Conservation (phyloP, 37 sponge, comb jelly and placozoan genomes). For the Theonella swinhoei region DNA sequence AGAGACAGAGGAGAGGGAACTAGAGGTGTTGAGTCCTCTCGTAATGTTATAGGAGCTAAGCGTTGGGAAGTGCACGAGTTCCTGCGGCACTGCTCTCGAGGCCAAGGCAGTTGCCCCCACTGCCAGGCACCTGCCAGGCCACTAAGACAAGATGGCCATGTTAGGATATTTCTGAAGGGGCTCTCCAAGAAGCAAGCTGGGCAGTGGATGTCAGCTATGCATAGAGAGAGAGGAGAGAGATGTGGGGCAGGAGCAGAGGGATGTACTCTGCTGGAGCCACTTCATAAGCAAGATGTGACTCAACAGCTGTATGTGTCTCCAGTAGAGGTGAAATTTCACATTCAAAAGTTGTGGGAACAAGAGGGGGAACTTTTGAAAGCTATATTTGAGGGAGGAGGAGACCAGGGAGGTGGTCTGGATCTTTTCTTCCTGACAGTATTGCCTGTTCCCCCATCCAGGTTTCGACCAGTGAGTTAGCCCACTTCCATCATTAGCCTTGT, state of each 20-base stretch:
- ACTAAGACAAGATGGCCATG: constrained; percentile 64
- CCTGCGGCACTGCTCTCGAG: constrained; percentile 21
- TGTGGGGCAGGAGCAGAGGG: background rate
- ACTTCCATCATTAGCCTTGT: background rate
- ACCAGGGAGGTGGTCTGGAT: background rate
- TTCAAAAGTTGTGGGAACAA: constrained; percentile 61
- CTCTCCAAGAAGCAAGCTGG: constrained; percentile 60
- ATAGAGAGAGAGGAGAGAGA: constrained; percentile 10
- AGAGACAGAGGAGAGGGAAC: background rate
- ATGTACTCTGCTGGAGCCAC: background rate
- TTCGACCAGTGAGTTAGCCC: constrained; percentile 83
- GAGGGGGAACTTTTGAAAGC: constrained; percentile 55
- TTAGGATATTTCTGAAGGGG: constrained; percentile 67
- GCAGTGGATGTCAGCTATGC: constrained; percentile 37
- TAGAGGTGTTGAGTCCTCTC: constrained; percentile 16
- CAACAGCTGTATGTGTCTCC: constrained; percentile 68
- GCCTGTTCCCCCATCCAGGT: constrained; percentile 89
- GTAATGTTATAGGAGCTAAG: constrained; percentile 55
- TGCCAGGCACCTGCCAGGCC: constrained; percentile 80
- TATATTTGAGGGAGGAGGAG: constrained; percentile 34
- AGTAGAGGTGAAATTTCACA: constrained; percentile 74
- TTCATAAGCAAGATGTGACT: background rate
- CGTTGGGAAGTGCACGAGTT: constrained; percentile 48
- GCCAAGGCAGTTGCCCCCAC: constrained; percentile 61
- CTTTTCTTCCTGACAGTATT: constrained; percentile 85